Conservation (phyloP, 2,113 vertebrate species). For the Rhombomys opimus region DNA sequence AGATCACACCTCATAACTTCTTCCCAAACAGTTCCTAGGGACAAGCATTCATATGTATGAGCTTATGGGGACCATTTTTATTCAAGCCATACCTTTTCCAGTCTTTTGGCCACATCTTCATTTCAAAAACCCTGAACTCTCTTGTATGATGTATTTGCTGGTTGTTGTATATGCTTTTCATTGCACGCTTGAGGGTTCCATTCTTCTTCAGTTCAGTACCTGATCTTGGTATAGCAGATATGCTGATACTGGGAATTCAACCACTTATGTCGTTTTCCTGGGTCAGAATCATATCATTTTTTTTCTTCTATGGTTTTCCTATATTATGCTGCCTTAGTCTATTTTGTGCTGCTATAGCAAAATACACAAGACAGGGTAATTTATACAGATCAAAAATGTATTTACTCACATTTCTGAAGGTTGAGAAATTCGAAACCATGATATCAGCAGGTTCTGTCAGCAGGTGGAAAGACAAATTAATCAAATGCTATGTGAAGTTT, state of each 20-base stretch:
- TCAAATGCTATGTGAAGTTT: not conserved
- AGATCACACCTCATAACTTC: not conserved
- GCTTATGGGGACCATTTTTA: not conserved
- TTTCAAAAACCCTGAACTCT: not conserved
- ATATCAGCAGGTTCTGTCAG: not conserved
- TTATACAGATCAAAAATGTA: not conserved
- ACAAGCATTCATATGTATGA: not conserved
- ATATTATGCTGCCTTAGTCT: not conserved
- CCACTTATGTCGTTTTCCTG: not conserved
- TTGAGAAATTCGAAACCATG: not conserved
- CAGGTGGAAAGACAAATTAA: not conserved
- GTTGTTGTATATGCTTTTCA: not conserved
- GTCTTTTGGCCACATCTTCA: not conserved
- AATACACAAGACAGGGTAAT: not conserved
- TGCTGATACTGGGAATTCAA: constrained; percentile 8
- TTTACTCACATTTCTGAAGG: constrained; percentile 1
- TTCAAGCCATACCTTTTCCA: not conserved
- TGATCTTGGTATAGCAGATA: not conserved
- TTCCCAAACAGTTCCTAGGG: not conserved
- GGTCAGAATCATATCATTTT: not conserved
- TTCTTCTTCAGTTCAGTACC: not conserved
- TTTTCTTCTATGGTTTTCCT: not conserved
- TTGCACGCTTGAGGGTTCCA: not conserved
- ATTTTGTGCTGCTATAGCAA: not conserved
- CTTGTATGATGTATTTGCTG: not conserved